A percentile compares a stretch with the other conserved stretches of the same genome.
Evolutionary conservation across 2,888 invertebrate species (phyloP).

Genomic region (Tridacna gigas): DNA sequence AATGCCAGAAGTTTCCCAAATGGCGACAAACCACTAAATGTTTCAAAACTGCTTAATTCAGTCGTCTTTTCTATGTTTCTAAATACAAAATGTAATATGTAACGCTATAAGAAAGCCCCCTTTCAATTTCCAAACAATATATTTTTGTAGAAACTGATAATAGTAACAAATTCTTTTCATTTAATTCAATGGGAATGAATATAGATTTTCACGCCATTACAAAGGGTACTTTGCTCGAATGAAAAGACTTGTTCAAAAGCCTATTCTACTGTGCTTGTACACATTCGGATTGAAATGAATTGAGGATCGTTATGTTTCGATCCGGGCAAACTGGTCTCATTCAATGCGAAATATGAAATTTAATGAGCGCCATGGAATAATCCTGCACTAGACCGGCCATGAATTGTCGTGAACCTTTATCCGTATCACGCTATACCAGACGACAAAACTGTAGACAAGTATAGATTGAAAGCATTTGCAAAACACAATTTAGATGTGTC

Average conservation of each 20-base stretch:
- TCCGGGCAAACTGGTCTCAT: conserved; percentile 41
- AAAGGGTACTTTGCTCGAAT: conserved; percentile 57
- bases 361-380: conserved; percentile 57
- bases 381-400: neutral
- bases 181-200: conserved; percentile 72
- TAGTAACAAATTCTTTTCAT: conserved; percentile 78
- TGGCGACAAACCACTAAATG: conserved; percentile 46
- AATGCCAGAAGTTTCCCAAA: conserved; percentile 37
- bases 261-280: conserved; percentile 36
- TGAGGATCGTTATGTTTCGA: conserved; percentile 60
- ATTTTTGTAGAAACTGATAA: conserved; percentile 79
- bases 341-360: conserved; percentile 57
- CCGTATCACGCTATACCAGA: too few species aligned
- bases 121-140: conserved; percentile 82
- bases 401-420: neutral
- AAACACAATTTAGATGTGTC: too few species aligned
- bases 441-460: too few species aligned
- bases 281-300: conserved; percentile 63
- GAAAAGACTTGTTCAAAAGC: conserved; percentile 51
- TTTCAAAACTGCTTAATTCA: conserved; percentile 54
- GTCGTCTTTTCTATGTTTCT: conserved; percentile 50
- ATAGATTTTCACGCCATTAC: conserved; percentile 76
- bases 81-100: conserved; percentile 76
- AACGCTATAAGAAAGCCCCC: conserved; percentile 79
- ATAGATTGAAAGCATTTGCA: too few species aligned